phyloP scores from a whole-genome alignment of 2,797 vertebrate species.

The Fistularia commersonii region DNA sequence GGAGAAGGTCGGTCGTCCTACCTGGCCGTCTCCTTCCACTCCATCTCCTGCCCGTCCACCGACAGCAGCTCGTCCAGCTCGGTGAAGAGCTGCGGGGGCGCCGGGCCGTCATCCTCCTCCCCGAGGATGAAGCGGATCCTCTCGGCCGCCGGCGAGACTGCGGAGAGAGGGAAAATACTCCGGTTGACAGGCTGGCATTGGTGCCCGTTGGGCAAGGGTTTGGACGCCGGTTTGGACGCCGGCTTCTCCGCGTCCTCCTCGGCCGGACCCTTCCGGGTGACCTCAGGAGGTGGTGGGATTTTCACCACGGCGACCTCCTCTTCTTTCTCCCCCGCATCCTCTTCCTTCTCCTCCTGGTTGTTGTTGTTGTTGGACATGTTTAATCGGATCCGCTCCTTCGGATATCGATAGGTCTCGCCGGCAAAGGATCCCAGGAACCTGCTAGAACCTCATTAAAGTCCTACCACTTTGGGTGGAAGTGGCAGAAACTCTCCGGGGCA shows the following conservation, averaged over 20 bases:
- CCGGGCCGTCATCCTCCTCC: constrained; percentile 92
- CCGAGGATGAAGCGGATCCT: constrained; percentile 96
- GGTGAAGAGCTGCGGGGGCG: constrained; percentile 95
- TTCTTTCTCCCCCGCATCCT: constrained; percentile 40
- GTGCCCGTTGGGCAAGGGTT: constrained; percentile 48
- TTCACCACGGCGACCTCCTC: constrained; percentile 56
- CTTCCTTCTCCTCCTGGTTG: constrained; percentile 59
- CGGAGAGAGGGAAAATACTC: constrained; percentile 89
- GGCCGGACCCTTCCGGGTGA: constrained; percentile 64
- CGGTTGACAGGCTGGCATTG: constrained; percentile 79
- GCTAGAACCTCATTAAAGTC: constrained; percentile 62
- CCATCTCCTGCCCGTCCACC: constrained; percentile 95
- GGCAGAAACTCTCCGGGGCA: constrained; percentile 44
- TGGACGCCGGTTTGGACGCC: constrained; percentile 22
- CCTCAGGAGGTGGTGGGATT: constrained; percentile 57
- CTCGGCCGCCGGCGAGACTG: constrained; percentile 94
- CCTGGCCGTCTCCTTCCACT: constrained; percentile 99
- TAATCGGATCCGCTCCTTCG: constrained; percentile 9
- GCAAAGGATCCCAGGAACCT: not conserved
- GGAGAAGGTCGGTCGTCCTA: constrained; percentile 48
- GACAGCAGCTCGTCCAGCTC: constrained; percentile 95
- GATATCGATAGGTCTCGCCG: not conserved
- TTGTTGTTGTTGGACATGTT: constrained; percentile 76
- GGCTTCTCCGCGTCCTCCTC: constrained; percentile 70
- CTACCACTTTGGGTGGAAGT: constrained; percentile 40